Percentiles rank a stretch among this genome's conserved stretches.
These are phyloP conservation scores for Seriola dumerili DNA, from an alignment of 2,113 vertebrate species.

Conservation along the genomic window DNA sequence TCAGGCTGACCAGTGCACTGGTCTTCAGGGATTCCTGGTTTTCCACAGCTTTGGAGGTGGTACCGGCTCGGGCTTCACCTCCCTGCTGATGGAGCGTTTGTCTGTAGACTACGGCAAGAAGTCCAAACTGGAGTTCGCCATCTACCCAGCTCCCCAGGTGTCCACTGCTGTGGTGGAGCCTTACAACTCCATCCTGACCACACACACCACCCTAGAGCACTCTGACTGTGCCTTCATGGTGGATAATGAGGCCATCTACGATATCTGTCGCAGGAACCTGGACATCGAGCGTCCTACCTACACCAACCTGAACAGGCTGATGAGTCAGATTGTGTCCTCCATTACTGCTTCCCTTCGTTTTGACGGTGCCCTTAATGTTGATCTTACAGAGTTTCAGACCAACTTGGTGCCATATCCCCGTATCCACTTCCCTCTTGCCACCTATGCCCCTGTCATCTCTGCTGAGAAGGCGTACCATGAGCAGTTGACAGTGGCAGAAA, in stretches of 20 bases:
- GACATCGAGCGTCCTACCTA: constrained; percentile 85
- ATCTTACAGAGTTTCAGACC: constrained; percentile 21
- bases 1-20: constrained; percentile 79
- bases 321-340: constrained; percentile 51
- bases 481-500: constrained; percentile 11
- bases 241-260: constrained; percentile 89
- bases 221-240: constrained; percentile 91
- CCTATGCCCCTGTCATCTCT: constrained; percentile 29
- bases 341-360: constrained; percentile 13
- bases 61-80: constrained; percentile 81
- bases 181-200: constrained; percentile 89
- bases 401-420: constrained; percentile 21
- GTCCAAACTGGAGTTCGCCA: constrained; percentile 93
- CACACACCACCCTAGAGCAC: constrained; percentile 89
- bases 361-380: constrained; percentile 5
- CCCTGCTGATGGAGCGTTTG: constrained; percentile 93
- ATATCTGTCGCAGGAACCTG: constrained; percentile 88
- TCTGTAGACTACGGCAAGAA: constrained; percentile 94
- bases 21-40: constrained; percentile 75
- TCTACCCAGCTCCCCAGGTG: constrained; percentile 89
- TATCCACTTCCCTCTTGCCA: constrained; percentile 23
- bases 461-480: constrained; percentile 15
- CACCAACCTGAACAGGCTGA: constrained; percentile 83
- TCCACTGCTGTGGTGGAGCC: constrained; percentile 87
- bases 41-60: constrained; percentile 55